Evolutionary conservation across 1,140 invertebrate species (phyloP), one percentile per base, ranked within the genome.

Genomic region (Aleiodes sp.): DNA sequence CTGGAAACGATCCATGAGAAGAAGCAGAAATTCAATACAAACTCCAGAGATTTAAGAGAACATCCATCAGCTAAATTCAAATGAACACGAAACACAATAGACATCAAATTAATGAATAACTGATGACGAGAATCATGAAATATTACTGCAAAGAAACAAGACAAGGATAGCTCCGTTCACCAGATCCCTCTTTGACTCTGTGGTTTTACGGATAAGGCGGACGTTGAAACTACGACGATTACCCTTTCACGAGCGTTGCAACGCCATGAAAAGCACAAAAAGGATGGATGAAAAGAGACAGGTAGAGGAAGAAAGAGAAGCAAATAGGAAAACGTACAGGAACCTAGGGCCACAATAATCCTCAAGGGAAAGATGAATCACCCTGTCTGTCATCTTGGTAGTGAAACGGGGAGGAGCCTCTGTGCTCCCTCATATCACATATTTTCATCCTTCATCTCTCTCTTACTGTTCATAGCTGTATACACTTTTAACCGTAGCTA

Each of bases 301-400:
- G n/a, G 46, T 31, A 35, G 4, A 63, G n/a, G n/a, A 28, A 37
- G 61, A n/a, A 16, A 19, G 24, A 14, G 60, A 35, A 16, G 69
- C 62, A 33, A 65, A 59, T 67, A 39, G 35, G 61, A 41, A 67
- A 56, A 65, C 62, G 35, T 39, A 35, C 68, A 46, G 35, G 68
- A 63, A 65, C 66, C 72, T 73, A 75, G 70, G n/a, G 57, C 63
- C 71, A 73, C 73, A 75, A 76, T 81, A 81, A 80, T 78, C 73
- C 72, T 70, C 65, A 63, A 41, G 56, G 21, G 70, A 73, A 79
- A 79, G 77, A 81, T 77, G 78, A 79, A 81, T 81, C 78, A 75
- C 71, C 73, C 69, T 75, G 76, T 76, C 74, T 70, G 74, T 69
- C 71, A 68, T 73, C 67, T 73, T 72, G 67, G 70, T 68, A 62